Evolutionary conservation across 1,140 invertebrate species (phyloP), one percentile per base, ranked within the genome.

Genomic region (Tigriopus japonicus): DNA sequence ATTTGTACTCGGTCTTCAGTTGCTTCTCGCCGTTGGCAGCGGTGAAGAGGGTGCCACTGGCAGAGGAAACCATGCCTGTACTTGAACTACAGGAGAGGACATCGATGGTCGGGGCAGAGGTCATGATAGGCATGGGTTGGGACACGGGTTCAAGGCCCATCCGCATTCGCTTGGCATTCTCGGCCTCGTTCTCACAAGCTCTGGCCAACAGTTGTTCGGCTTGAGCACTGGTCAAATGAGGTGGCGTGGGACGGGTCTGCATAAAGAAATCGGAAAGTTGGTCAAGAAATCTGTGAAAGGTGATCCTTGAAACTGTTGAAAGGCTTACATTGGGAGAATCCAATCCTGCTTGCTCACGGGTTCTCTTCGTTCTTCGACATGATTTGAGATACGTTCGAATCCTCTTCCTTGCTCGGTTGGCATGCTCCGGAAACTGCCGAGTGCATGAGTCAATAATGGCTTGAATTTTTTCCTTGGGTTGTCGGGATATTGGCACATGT

Each of bases 381-480:
- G 88, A 93, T 74, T 95, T 96, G 64, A 95, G 76, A 73, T 96
- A 96, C 52, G 92, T 95, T 66, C 91, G 77, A 69, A 96, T 93
- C 56, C 92, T 77, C 75, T 96, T 95, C 63, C 91, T 78, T 51
- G 91, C 88, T 60, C 92, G 77, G 70, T 93, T 88, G 42, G 88
- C 86, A 70, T 93, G 95, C 76, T 95, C 91, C 45, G 92, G 92
- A 71, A 96, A 96, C 74, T 96, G 92, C 66, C 91, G 77, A 61
- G 88, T 87, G 74, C 92, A 96, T 6, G 90, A 93, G 69, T 96
- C 91, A 66, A 96, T 90, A 68, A 96, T 96, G 10, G 91, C 91
- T 70, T 95, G 90, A 64, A 96, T 91, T 76, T 95, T 96, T 70
- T 95, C 91, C 71, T 95, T 95, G 5, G 92, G 91, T 73, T 96